These are phyloP conservation scores for Trachymyrmex cornetzi DNA, from an alignment of 1,140 invertebrate species.

Conservation along the genomic window DNA sequence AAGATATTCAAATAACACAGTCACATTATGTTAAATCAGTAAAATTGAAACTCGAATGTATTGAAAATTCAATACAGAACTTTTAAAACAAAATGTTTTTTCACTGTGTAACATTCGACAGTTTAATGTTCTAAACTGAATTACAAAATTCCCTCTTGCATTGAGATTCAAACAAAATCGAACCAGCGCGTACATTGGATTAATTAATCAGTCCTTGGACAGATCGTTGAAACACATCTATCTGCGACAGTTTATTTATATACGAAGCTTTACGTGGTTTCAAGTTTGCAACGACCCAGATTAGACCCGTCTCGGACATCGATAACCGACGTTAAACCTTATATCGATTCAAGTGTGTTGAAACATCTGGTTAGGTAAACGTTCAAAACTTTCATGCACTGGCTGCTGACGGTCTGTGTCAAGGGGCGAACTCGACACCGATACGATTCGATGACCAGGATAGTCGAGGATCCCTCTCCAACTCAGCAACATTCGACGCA, in stretches of 20 bases:
- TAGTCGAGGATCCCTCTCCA: slow-evolving; percentile 38
- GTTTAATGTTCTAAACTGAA: not conserved
- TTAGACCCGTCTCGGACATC: not conserved
- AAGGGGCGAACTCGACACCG: slow-evolving; percentile 48
- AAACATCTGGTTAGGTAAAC: slow-evolving; percentile 55
- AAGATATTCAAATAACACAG: no score
- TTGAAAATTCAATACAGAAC: no score
- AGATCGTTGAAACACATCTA: not conserved
- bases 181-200: not conserved
- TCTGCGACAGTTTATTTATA: slow-evolving; percentile 25
- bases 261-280: not conserved
- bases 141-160: not conserved
- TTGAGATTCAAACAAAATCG: not conserved
- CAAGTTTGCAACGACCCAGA: not conserved
- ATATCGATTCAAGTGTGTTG: slow-evolving; percentile 42
- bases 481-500: slow-evolving; percentile 55
- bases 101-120: not conserved
- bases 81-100: no score
- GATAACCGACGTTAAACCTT: slow-evolving; percentile 17
- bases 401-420: slow-evolving; percentile 32
- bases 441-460: slow-evolving; percentile 41
- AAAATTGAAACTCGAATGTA: no score
- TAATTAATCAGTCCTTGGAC: not conserved
- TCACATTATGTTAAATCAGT: no score
- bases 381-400: slow-evolving; percentile 39